phyloP scores from a whole-genome alignment of 2,888 invertebrate genomes.

The Sycophila texana region DNA sequence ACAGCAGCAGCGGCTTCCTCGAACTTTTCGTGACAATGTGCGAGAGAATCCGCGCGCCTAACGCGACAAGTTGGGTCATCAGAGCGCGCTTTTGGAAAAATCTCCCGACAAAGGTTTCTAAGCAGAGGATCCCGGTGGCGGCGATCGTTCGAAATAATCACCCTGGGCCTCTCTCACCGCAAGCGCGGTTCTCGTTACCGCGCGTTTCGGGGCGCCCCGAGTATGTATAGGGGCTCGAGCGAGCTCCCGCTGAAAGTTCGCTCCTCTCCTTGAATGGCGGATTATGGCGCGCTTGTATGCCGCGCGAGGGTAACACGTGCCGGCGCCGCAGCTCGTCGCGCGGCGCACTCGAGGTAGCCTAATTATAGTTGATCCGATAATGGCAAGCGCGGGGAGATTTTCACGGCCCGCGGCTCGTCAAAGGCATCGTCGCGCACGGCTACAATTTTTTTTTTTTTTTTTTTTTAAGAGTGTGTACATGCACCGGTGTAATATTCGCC shows the following conservation, averaged over 20 bases:
- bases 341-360: slow-evolving; percentile 40
- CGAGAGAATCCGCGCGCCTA: too few relatives aligned
- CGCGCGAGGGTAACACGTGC: slow-evolving; percentile 32
- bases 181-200: not conserved
- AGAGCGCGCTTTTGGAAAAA: too few relatives aligned
- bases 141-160: slow-evolving; percentile 16
- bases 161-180: not conserved
- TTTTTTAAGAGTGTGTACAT: not conserved
- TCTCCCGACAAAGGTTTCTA: slow-evolving; percentile 1
- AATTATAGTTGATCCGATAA: slow-evolving; percentile 57
- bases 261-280: slow-evolving; percentile 39
- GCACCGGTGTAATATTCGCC: not conserved
- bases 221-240: not conserved
- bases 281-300: slow-evolving; percentile 15
- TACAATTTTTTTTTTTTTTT: slow-evolving; percentile 33
- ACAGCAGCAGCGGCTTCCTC: too few relatives aligned
- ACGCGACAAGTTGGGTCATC: too few relatives aligned
- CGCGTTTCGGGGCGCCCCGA: not conserved
- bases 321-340: not conserved
- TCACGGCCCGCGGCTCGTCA: slow-evolving; percentile 50
- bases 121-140: not conserved
- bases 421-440: slow-evolving; percentile 18
- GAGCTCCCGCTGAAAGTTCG: slow-evolving; percentile 10
- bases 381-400: slow-evolving; percentile 37
- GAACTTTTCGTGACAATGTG: too few relatives aligned